Conservation (phyloP, 2,888 invertebrate genomes). For the Dioctria linearis region DNA sequence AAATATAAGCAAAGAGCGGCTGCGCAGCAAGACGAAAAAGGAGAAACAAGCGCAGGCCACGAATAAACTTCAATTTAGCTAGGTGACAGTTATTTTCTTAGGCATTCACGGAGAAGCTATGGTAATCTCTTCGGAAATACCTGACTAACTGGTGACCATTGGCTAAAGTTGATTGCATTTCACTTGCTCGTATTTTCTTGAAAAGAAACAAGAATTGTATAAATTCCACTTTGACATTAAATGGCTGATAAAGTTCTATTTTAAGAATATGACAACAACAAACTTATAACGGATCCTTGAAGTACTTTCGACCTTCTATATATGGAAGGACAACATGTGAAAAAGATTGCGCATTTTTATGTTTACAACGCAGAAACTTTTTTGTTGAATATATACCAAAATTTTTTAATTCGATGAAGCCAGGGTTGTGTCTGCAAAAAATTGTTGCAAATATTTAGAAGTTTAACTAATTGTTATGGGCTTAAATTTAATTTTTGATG, state of each 20-base stretch:
- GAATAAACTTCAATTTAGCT: conserved; percentile 38
- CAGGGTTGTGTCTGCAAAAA: not conserved
- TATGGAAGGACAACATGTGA: conserved; percentile 15
- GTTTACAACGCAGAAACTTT: not conserved
- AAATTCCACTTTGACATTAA: conserved; percentile 39
- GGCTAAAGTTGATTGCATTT: conserved; percentile 23
- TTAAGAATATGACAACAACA: conserved; percentile 27
- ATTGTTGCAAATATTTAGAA: not conserved
- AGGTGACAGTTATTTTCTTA: conserved; percentile 38
- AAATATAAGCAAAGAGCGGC: conserved; percentile 6
- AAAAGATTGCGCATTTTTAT: not conserved
- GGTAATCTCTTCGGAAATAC: conserved; percentile 14
- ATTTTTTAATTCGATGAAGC: conserved; percentile 10
- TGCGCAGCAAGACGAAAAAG: not conserved
- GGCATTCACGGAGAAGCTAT: not conserved
- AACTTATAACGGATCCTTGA: conserved; percentile 27
- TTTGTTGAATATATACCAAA: conserved; percentile 6
- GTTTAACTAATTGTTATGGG: not conserved
- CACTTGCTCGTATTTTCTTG: conserved; percentile 8
- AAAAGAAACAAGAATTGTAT: conserved; percentile 26
- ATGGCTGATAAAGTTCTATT: conserved; percentile 41
- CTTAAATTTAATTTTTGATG: not conserved
- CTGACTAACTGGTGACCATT: conserved; percentile 14
- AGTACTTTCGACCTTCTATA: not conserved
- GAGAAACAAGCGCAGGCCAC: not conserved